Evolutionary conservation across 92 coral and sea anemone genomes (phyloP), one percentile per base, ranked within the genome.

Genomic region (Umimayanthus kanabou): DNA sequence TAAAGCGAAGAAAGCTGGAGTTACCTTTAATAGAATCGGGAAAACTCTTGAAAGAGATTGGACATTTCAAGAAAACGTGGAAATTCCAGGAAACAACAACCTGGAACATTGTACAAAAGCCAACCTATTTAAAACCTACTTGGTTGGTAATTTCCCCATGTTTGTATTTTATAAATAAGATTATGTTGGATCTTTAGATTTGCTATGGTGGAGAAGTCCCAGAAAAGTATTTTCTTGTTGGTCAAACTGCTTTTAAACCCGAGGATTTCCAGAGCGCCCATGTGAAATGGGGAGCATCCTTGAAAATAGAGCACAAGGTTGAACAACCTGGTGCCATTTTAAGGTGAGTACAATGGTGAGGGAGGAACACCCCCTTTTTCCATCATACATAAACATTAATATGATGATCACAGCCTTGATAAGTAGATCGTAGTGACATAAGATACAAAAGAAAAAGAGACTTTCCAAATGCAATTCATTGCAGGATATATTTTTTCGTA

Each of bases 191-290:
- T 40, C 22, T 2, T 57, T 39, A 94, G 98, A 94, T 94, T 72
- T 94, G 98, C 81, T 93, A 94, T 75, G 98, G 95, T 15, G 98
- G 98, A 13, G 98, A 94, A n/a, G 93, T 94, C 9, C 95, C 98
- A 11, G 84, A 81, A 45, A 82, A 85, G 1, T 94, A 89, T 80
- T 94, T 85, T 85, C 82, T 89, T 29, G 49, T 57, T 33, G 87
- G 85, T 40, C 85, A 89, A 79, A 49, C 82, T 15, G 76, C 47
- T 26, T 58, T 90, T 69, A 88, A 78, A 15, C 89, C 92, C n/a
- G 94, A 90, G 57, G 79, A 90, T 58, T 94, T 74, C 80, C 93
- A 93, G 79, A 90, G 76, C 37, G 93, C 94, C 5, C 79, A 90
- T 4, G 93, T 94, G 39, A 90, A 90, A 85, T 82, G 98, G 80